phyloP scores from a whole-genome alignment of 2,888 invertebrate genomes.

The Mactromeris polynyma region DNA sequence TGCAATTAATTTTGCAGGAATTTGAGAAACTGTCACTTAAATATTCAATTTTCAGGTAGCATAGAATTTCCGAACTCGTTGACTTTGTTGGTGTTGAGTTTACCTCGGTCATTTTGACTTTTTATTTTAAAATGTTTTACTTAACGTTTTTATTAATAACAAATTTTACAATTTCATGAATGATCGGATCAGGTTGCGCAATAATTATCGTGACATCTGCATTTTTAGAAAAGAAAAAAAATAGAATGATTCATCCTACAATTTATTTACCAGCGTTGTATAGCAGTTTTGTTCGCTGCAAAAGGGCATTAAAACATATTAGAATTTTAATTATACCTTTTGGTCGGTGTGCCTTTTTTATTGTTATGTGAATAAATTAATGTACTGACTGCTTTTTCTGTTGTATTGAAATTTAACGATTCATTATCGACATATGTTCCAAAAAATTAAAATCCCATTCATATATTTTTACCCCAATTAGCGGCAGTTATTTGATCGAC shows the following conservation, averaged over 20 bases:
- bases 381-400: background rate
- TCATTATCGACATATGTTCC: background rate
- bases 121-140: background rate
- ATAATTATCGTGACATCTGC: background rate
- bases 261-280: background rate
- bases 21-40: slow-evolving; percentile 10
- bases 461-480: slow-evolving; percentile 11
- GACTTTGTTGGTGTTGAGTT: background rate
- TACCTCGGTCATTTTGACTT: background rate
- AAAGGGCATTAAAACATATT: background rate
- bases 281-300: background rate
- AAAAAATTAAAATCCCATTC: background rate
- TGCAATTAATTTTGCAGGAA: slow-evolving; percentile 11
- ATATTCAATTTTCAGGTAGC: background rate
- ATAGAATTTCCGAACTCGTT: background rate
- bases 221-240: background rate
- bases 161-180: background rate
- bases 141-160: background rate
- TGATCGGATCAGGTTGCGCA: background rate
- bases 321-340: background rate
- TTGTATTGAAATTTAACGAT: background rate
- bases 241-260: background rate
- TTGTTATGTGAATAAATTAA: background rate
- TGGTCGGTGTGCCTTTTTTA: background rate
- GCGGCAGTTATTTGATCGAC: slow-evolving; percentile 6